These are phyloP conservation scores for Phyllotis vaccarum DNA, from an alignment of 2,797 vertebrate genomes.

Conservation along the genomic window DNA sequence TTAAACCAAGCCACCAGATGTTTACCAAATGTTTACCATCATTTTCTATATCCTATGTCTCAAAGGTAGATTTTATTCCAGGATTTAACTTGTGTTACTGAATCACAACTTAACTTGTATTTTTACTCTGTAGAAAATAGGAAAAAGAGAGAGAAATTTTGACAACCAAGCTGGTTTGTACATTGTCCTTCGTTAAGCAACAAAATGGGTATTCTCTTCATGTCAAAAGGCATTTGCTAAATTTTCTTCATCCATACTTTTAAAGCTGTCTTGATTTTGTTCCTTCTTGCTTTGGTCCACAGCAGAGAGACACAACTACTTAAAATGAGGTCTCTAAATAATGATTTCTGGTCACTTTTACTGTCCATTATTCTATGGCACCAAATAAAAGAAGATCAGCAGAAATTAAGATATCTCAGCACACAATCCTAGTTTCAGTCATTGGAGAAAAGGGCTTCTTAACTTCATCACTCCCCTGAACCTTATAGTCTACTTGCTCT, in stretches of 20 bases:
- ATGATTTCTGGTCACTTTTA: slow-evolving; percentile 57
- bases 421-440: slow-evolving; percentile 45
- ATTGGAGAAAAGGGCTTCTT: neutral
- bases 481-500: neutral
- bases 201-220: neutral
- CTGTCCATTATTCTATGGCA: slow-evolving; percentile 44
- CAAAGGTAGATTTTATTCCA: slow-evolving; percentile 31
- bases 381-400: slow-evolving; percentile 54
- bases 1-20: neutral
- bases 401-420: neutral
- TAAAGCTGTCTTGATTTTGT: slow-evolving; percentile 31
- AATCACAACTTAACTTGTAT: neutral
- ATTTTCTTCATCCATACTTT: slow-evolving; percentile 33
- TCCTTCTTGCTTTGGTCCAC: slow-evolving; percentile 34
- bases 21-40: neutral
- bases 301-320: neutral
- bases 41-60: slow-evolving; percentile 24
- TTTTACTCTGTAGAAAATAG: slow-evolving; percentile 18
- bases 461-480: slow-evolving; percentile 18
- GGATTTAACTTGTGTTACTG: slow-evolving; percentile 18
- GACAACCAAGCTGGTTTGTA: neutral
- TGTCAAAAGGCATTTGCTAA: slow-evolving; percentile 33
- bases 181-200: slow-evolving; percentile 33
- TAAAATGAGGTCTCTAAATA: slow-evolving; percentile 54
- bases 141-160: slow-evolving; percentile 38